phyloP scores from a whole-genome alignment of 2,888 invertebrate genomes.

The Agonopterix arenella region DNA sequence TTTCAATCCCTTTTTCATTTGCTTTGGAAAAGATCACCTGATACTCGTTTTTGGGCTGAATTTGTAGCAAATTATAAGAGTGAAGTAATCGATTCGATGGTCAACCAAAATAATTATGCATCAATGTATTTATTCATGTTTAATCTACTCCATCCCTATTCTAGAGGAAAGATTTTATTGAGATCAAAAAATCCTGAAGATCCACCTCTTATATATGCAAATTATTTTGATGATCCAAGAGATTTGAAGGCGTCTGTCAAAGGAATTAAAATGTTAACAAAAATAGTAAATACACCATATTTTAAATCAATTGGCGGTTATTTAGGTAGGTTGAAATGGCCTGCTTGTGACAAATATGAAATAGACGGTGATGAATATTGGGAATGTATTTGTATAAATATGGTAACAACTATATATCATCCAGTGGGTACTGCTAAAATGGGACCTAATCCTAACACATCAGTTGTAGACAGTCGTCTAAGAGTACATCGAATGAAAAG shows the following conservation, averaged over 20 bases:
- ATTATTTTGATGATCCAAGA: slow-evolving; percentile 75
- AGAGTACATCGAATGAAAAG: slow-evolving; percentile 79
- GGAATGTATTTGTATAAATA: slow-evolving; percentile 65
- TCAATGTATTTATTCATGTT: slow-evolving; percentile 43
- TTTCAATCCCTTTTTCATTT: slow-evolving; percentile 34
- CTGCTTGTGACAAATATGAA: slow-evolving; percentile 29
- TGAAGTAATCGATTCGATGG: slow-evolving; percentile 24
- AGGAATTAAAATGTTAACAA: slow-evolving; percentile 37
- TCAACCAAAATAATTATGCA: slow-evolving; percentile 30
- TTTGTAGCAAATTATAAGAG: slow-evolving; percentile 37
- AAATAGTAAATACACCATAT: slow-evolving; percentile 31
- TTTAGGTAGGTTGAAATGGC: slow-evolving; percentile 32
- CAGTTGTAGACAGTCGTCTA: slow-evolving; percentile 73
- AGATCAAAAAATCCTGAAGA: slow-evolving; percentile 73
- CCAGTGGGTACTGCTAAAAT: slow-evolving; percentile 81
- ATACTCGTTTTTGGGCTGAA: slow-evolving; percentile 6
- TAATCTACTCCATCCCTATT: slow-evolving; percentile 62
- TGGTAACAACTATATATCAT: slow-evolving; percentile 75
- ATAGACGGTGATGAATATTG: slow-evolving; percentile 39
- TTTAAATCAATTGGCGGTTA: slow-evolving; percentile 36
- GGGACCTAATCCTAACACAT: slow-evolving; percentile 54
- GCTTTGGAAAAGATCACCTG: slow-evolving; percentile 37
- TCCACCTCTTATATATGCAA: slow-evolving; percentile 77
- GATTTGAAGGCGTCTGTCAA: slow-evolving; percentile 45
- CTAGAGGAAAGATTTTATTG: slow-evolving; percentile 74